These are phyloP conservation scores for Embiotoca jacksoni DNA, from an alignment of 2,113 vertebrate genomes.

Conservation along the genomic window DNA sequence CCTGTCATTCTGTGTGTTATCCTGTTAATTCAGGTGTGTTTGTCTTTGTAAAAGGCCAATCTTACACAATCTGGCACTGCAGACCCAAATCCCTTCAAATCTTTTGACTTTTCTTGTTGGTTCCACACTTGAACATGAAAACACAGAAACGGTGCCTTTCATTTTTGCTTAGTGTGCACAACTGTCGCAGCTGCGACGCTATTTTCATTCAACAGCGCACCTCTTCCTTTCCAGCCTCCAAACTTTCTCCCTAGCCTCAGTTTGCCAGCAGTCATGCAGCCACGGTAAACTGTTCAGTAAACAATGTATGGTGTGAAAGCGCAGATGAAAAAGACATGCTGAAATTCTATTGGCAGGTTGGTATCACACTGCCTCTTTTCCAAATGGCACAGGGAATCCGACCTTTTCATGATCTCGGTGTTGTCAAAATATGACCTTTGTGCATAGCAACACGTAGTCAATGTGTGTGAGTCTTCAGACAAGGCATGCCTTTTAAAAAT, in stretches of 20 bases:
- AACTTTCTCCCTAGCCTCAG: slow-evolving; percentile 28
- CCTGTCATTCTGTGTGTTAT: not conserved
- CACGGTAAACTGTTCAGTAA: slow-evolving; percentile 47
- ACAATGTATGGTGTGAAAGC: slow-evolving; percentile 57
- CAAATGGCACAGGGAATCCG: slow-evolving; percentile 78
- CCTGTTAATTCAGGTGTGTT: slow-evolving; percentile 9
- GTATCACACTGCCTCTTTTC: slow-evolving; percentile 76
- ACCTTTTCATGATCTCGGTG: slow-evolving; percentile 74
- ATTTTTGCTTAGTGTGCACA: slow-evolving; percentile 15
- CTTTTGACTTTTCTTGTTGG: slow-evolving; percentile 7
- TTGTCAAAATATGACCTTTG: slow-evolving; percentile 81
- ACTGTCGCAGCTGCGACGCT: slow-evolving; percentile 4
- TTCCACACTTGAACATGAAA: slow-evolving; percentile 12
- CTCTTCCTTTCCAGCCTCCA: slow-evolving; percentile 15
- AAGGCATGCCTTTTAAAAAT: slow-evolving; percentile 41
- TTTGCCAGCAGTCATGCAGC: slow-evolving; percentile 23
- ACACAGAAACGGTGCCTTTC: not conserved
- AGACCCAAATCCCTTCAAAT: slow-evolving; percentile 12
- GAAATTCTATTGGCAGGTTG: slow-evolving; percentile 76
- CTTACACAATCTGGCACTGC: slow-evolving; percentile 5
- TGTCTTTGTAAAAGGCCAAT: not conserved
- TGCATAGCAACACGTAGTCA: slow-evolving; percentile 61
- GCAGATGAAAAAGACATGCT: slow-evolving; percentile 68
- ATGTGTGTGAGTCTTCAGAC: slow-evolving; percentile 58
- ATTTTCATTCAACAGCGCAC: slow-evolving; percentile 10